Percentiles rank a stretch among this genome's conserved stretches.
Evolutionary conservation across 2,888 invertebrate genomes (phyloP).

Genomic region (Volucella inanis): DNA sequence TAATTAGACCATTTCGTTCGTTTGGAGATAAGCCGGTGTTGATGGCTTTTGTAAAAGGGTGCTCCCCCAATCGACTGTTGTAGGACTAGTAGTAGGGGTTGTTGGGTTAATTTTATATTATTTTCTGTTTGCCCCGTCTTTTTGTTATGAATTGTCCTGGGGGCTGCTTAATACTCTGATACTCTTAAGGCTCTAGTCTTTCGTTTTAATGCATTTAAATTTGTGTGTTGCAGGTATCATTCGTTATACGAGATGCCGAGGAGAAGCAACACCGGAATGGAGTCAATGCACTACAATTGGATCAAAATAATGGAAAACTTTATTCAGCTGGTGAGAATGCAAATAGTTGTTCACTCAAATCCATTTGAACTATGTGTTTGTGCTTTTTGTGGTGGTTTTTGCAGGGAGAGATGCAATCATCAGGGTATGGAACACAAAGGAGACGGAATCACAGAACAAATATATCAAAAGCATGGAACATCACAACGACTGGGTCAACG

Average conservation of each 20-base stretch:
- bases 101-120: background rate
- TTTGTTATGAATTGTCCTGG: background rate
- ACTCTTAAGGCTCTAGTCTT: background rate
- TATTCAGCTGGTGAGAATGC: slow-evolving; percentile 89
- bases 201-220: slow-evolving; percentile 4
- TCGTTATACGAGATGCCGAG: slow-evolving; percentile 98
- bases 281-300: slow-evolving; percentile 97
- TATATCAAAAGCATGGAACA: slow-evolving; percentile 99
- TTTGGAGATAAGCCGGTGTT: background rate
- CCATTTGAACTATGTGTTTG: background rate
- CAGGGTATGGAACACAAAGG: slow-evolving; percentile 92
- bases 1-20: slow-evolving; percentile 21
- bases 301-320: slow-evolving; percentile 92
- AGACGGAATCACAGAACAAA: slow-evolving; percentile 86
- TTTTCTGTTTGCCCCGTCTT: background rate
- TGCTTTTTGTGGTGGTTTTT: background rate
- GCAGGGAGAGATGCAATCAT: slow-evolving; percentile 97
- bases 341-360: background rate
- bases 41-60: background rate
- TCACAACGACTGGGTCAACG: slow-evolving; percentile 99
- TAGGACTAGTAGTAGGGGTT: too few species aligned
- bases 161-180: background rate
- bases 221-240: slow-evolving; percentile 90
- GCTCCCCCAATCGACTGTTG: background rate
- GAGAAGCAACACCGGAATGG: slow-evolving; percentile 97